phyloP scores from a whole-genome alignment of 2,113 vertebrate genomes.

The Macroglossus sobrinus region DNA sequence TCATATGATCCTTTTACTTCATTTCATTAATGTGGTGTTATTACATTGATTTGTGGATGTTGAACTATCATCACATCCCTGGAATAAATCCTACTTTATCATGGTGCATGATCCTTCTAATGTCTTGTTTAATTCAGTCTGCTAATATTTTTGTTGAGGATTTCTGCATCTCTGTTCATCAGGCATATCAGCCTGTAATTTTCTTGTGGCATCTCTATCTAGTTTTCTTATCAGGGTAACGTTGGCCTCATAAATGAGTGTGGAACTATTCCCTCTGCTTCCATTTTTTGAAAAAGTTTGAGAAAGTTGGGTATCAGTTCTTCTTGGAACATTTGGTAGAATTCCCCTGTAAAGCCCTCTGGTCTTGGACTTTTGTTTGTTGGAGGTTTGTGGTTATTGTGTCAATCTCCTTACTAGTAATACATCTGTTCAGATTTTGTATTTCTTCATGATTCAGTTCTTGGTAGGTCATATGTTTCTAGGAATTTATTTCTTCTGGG shows the following conservation, averaged over 20 bases:
- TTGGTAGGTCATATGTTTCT: neutral
- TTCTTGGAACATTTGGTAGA: neutral
- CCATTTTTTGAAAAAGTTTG: neutral
- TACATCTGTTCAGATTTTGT: neutral
- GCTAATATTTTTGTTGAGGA: neutral
- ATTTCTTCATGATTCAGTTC: neutral
- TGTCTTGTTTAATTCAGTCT: neutral
- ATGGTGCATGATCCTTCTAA: neutral
- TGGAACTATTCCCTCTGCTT: neutral
- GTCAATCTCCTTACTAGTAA: neutral
- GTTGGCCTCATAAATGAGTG: neutral
- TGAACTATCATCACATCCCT: neutral
- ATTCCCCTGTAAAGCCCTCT: neutral
- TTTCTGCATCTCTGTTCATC: neutral
- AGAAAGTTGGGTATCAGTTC: neutral
- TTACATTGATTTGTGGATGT: neutral
- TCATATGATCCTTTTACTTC: neutral
- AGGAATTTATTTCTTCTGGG: neutral
- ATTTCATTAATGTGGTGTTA: neutral
- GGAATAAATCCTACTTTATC: neutral
- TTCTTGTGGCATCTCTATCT: neutral
- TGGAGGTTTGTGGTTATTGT: neutral
- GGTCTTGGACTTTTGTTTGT: neutral
- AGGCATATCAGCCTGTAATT: neutral
- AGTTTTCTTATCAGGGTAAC: neutral